Conservation (phyloP, 92 coral and sea anemone genomes). For the Epizoanthus scotinus region DNA sequence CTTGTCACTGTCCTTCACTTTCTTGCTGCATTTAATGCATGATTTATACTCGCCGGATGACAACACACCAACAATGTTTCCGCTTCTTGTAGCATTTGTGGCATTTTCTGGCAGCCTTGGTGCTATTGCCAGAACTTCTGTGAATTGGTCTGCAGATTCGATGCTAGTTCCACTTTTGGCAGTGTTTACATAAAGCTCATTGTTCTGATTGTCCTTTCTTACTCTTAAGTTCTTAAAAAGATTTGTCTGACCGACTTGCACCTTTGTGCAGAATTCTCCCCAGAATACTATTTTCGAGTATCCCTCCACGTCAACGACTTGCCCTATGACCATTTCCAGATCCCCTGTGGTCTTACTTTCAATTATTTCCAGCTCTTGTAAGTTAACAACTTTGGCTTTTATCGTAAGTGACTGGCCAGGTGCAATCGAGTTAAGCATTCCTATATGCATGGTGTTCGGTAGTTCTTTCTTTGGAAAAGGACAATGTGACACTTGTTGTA, state of each 20-base stretch:
- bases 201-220: no score
- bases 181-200: no score
- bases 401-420: background rate
- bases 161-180: background rate
- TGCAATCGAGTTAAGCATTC: background rate
- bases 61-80: constrained; percentile 7
- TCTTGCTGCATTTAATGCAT: background rate
- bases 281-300: constrained; percentile 6
- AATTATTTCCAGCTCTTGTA: constrained; percentile 1
- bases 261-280: background rate
- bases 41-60: constrained; percentile 1
- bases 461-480: background rate
- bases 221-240: no score
- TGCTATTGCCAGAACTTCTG: constrained; percentile 6
- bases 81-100: constrained; percentile 12
- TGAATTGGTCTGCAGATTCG: background rate
- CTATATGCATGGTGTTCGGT: background rate
- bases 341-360: background rate
- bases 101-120: constrained; percentile 6
- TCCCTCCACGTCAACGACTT: constrained; percentile 3
- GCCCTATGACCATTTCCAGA: constrained; percentile 2
- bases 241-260: background rate
- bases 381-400: constrained; percentile 1
- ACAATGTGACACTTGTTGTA: background rate
- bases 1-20: background rate